These are phyloP conservation scores for Mythimna pallens DNA, from an alignment of 2,888 invertebrate species.

Conservation along the genomic window DNA sequence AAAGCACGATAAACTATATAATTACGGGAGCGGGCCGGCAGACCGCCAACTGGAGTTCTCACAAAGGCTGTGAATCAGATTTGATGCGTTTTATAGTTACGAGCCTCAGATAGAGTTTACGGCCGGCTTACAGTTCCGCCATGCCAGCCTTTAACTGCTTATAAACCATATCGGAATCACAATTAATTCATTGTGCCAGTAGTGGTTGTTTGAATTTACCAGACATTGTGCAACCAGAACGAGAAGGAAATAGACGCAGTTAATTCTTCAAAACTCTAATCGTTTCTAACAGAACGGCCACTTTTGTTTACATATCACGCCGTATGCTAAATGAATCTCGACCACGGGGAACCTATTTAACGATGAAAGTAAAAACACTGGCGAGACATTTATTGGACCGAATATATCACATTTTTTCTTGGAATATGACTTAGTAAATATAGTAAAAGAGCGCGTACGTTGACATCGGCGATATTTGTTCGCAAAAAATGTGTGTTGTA, in stretches of 20 bases:
- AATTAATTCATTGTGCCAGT: constrained; percentile 64
- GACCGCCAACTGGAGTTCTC: constrained; percentile 76
- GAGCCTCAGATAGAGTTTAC: constrained; percentile 80
- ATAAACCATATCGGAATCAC: constrained; percentile 71
- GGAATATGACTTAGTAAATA: constrained; percentile 74
- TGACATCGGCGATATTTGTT: constrained; percentile 85
- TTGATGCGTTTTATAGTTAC: constrained; percentile 85
- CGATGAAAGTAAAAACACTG: constrained; percentile 55
- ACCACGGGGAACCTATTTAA: constrained; percentile 54
- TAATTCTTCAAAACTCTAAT: constrained; percentile 48
- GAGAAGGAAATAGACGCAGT: constrained; percentile 27
- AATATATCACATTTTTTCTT: constrained; percentile 70
- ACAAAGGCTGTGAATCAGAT: constrained; percentile 84
- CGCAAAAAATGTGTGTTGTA: constrained; percentile 87
- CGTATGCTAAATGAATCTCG: constrained; percentile 51
- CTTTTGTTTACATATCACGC: constrained; percentile 57
- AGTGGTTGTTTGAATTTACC: constrained; percentile 37
- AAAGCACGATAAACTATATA: constrained; percentile 82
- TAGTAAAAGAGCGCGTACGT: constrained; percentile 79
- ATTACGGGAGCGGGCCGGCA: constrained; percentile 76
- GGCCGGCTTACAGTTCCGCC: constrained; percentile 74
- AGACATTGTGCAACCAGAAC: constrained; percentile 43
- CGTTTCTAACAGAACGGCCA: constrained; percentile 42
- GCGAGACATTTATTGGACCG: constrained; percentile 68
- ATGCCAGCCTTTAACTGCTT: constrained; percentile 66